Evolutionary conservation across 2,888 invertebrate species (phyloP), one percentile per base, ranked within the genome.

Genomic region (Malthinus seriepunctatus): DNA sequence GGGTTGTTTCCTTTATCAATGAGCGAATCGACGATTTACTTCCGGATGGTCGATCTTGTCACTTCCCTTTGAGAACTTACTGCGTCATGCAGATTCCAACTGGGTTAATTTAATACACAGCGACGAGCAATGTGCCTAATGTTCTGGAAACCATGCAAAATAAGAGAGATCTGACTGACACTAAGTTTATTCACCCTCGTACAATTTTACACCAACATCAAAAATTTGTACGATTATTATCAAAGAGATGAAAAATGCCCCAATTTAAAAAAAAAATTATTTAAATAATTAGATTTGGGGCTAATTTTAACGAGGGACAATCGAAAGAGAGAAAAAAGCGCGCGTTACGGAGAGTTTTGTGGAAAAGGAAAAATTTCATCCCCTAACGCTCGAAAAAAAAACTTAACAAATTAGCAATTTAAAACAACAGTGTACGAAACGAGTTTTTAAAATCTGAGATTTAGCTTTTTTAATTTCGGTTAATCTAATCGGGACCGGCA

Each of bases 401-500:
- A 23, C 23, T 23, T 23, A 23, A 23, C 23, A 23, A 23, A 23
- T 23, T 23, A 23, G 23, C 23, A 23, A 23, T 23, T 23, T 23
- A 23, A 23, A 23, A 23, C 23, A 66, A 66, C 63, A 61, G 66
- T 63, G 66, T 64, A 66, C 47, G 45, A 68, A 68, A 66, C 65
- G 66, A 62, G 64, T 68, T 71, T 71, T 70, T 69, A 71, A 72
- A 72, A 69, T 72, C 70, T 66, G 61, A 70, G 71, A 69, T 73
- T 73, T 70, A 71, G 68, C 73, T 69, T 70, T 72, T 73, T 73
- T 73, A 71, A 71, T 70, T 70, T 70, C 65, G 68, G 65, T 67
- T 73, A 73, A 72, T 72, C 73, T 72, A 73, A 72, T 71, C 71
- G 70, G 62, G 55, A 23, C 65, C 63, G 62, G 67, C 67, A 71